Base-by-base conservation (phyloP, 2,888 invertebrate genomes). In the Elmis aenea region DNA sequence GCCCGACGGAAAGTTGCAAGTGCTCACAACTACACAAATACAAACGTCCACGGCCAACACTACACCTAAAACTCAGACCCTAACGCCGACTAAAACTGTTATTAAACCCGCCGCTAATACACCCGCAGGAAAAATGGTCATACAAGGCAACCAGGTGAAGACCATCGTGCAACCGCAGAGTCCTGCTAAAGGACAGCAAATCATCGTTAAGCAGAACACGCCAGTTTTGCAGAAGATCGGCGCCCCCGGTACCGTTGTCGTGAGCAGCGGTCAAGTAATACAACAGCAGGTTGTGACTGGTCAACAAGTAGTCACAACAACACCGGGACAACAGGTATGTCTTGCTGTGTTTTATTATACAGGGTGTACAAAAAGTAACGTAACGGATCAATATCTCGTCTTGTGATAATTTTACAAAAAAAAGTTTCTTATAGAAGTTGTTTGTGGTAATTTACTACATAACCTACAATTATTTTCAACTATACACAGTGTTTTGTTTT, bases 1-100 rank as follows among this genome's bases (percentile, higher is more conserved):
- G 77, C 85, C 93, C 0, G 94, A 95, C 65, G 95, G 95, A 0
- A 90, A 91, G 62, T 70, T 94, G 13, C 93, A 94, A 61, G 83
- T 94, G 10, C 74, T 87, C 18, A 83, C 79, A 62, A 76, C 81
- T 5, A 75, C 76, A 4, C 81, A 81, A 57, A 64, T 49, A 33
- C 61, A 37, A 26, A 64, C 73, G n/a, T 64, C 72, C 33, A 56
- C 66, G 66, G 25, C 67, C 59, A 51, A 59, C 62, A 45, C 60
- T 64, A 52, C 71, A 63, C 49, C 69, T 61, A 34, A 46, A 61
- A 49, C 62, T 64, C 54, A 51, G 31, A 64, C 15, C 58, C 63
- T 13, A 18, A 28, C 66, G 24, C 20, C 33, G 11, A 37, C 40
- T 20, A 56, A 57, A 52, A 50, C 55, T 9, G 38, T 53, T 26